A percentile compares a stretch with the other conserved stretches of the same genome.
Conservation (phyloP, 2,113 vertebrate species). For the Eudyptes chrysolophus region DNA sequence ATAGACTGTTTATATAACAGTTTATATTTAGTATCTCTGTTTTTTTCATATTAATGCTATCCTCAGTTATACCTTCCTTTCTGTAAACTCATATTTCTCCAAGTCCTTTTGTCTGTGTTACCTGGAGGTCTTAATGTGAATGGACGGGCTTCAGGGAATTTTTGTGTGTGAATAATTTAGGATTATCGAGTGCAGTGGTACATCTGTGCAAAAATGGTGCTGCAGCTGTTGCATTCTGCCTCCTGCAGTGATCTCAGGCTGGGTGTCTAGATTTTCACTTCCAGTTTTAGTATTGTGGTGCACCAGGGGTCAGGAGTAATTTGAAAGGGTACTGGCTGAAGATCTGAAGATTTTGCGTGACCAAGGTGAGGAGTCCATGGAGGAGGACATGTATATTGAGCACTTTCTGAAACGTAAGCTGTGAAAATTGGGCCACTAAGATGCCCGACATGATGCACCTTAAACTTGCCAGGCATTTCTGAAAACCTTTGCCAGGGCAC, state of each 20-base stretch:
- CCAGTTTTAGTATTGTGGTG: not conserved
- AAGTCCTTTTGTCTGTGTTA: not conserved
- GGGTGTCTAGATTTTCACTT: not conserved
- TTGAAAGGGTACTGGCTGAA: not conserved
- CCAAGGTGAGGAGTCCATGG: not conserved
- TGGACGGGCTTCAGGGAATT: not conserved
- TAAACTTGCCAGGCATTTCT: not conserved
- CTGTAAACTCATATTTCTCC: not conserved
- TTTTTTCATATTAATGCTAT: not conserved
- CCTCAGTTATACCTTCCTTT: not conserved
- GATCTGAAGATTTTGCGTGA: not conserved
- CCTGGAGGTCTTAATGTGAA: not conserved
- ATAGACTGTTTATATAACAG: not conserved
- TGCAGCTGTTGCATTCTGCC: not conserved
- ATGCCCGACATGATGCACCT: constrained; percentile 7
- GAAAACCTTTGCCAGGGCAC: not conserved
- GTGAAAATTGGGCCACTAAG: constrained; percentile 2
- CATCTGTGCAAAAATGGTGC: not conserved
- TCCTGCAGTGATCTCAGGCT: not conserved
- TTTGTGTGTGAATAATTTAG: not conserved
- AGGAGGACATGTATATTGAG: not conserved
- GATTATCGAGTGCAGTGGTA: not conserved
- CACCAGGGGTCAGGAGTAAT: not conserved
- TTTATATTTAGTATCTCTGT: not conserved
- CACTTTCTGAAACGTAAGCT: constrained; percentile 53